Percentiles rank a stretch among this genome's conserved stretches.
Conservation (phyloP, 2,888 invertebrate species). For the Macrophya annulata region DNA sequence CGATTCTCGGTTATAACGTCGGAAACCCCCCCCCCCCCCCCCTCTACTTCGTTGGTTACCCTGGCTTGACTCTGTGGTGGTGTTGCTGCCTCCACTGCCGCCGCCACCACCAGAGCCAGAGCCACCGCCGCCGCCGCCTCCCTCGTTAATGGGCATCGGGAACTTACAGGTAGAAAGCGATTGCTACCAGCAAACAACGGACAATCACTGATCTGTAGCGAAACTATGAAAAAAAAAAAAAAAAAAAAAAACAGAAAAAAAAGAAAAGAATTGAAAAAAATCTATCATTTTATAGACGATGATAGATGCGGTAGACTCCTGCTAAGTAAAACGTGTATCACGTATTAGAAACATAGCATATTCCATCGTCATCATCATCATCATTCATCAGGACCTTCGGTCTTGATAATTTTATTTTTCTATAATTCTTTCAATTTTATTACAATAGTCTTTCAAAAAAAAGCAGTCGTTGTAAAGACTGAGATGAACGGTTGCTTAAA, state of each 20-base stretch:
- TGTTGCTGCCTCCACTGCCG: conserved; percentile 43
- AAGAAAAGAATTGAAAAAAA: not conserved
- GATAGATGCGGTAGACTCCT: not conserved
- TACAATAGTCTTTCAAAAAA: too few species aligned
- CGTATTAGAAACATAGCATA: not conserved
- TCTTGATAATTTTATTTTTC: not conserved
- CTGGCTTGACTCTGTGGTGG: conserved; percentile 7
- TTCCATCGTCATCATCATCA: too few species aligned
- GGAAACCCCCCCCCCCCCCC: conserved; percentile 43
- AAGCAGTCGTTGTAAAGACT: too few species aligned
- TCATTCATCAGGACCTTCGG: not conserved
- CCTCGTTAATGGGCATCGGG: conserved; percentile 46
- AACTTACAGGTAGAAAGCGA: conserved; percentile 50
- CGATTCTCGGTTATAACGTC: conserved; percentile 49
- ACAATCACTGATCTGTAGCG: conserved; percentile 28
- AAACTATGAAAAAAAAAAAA: not conserved
- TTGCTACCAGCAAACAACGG: conserved; percentile 44
- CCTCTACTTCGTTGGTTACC: conserved; percentile 26
- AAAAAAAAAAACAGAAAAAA: not conserved
- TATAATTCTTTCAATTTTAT: too few species aligned
- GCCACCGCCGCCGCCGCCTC: conserved; percentile 1
- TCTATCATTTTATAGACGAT: not conserved
- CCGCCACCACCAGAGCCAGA: too few species aligned
- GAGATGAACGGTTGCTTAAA: too few species aligned
- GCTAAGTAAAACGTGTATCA: not conserved